phyloP scores from a whole-genome alignment of 2,113 vertebrate genomes.

The Aspiorhynchus laticeps region DNA sequence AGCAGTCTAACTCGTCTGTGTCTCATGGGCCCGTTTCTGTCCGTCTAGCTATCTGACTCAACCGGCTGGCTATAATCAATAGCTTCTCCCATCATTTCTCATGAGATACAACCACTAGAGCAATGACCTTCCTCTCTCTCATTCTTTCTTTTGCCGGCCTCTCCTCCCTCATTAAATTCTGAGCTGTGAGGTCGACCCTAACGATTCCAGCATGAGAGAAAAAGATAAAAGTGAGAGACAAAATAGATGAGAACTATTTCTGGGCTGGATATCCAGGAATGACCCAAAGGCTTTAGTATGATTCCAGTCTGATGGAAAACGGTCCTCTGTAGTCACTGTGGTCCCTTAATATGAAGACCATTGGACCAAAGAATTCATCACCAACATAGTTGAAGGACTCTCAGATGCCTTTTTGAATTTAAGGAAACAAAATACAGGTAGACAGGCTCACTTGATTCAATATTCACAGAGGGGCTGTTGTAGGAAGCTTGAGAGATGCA shows the following conservation, averaged over 20 bases:
- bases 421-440: constrained; percentile 2
- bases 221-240: constrained; percentile 45
- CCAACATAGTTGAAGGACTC: background rate
- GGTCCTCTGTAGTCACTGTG: background rate
- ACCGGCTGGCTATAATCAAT: constrained; percentile 71
- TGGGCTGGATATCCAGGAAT: constrained; percentile 26
- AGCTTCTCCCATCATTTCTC: constrained; percentile 58
- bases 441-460: background rate
- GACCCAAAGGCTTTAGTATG: constrained; percentile 36
- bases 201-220: constrained; percentile 38
- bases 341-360: constrained; percentile 26
- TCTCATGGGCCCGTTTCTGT: constrained; percentile 7
- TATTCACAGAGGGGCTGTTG: background rate
- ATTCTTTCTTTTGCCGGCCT: constrained; percentile 60
- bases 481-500: background rate
- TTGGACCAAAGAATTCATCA: constrained; percentile 18
- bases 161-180: constrained; percentile 46
- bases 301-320: constrained; percentile 34
- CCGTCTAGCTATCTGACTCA: constrained; percentile 65
- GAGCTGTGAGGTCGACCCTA: constrained; percentile 36
- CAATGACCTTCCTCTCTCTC: constrained; percentile 42
- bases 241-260: constrained; percentile 35
- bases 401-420: background rate
- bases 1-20: background rate
- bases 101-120: constrained; percentile 43